These are phyloP conservation scores for Prostheceraeus crozeri DNA, from an alignment of 2,888 invertebrate genomes.

Conservation along the genomic window DNA sequence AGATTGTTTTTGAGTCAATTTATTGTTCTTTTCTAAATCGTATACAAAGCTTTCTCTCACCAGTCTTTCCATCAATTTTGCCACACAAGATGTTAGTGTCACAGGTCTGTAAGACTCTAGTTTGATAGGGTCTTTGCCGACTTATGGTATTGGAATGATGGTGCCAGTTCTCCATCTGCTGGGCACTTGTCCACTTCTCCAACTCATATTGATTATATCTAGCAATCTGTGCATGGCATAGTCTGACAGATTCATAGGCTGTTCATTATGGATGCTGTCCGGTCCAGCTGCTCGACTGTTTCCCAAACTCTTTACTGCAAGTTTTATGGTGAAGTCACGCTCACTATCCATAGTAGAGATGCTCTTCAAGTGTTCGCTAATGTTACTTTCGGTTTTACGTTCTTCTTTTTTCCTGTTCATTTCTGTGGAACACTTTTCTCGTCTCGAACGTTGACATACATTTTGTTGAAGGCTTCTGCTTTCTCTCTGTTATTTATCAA, in stretches of 20 bases:
- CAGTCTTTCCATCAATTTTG: conserved; percentile 10
- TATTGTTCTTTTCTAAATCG: conserved; percentile 19
- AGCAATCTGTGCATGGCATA: conserved; percentile 9
- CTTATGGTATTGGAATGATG: conserved; percentile 22
- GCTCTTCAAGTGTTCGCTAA: conserved; percentile 11
- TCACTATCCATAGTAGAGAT: neutral
- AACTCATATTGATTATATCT: conserved; percentile 7
- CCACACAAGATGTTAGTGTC: conserved; percentile 26
- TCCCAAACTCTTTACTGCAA: neutral
- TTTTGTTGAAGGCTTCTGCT: too few relatives aligned
- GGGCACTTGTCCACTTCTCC: neutral
- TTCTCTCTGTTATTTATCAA: too few relatives aligned
- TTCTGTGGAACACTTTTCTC: neutral
- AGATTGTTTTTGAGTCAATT: conserved; percentile 23
- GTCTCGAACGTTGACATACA: too few relatives aligned
- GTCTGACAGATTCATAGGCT: neutral
- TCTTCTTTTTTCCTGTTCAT: neutral
- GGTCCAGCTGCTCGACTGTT: conserved; percentile 21
- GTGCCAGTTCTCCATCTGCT: conserved; percentile 9
- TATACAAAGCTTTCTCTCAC: conserved; percentile 7
- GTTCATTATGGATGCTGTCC: conserved; percentile 14
- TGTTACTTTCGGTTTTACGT: neutral
- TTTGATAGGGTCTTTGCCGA: conserved; percentile 18
- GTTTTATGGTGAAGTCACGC: conserved; percentile 9
- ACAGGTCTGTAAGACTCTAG: conserved; percentile 21